A percentile compares a stretch with the other conserved stretches of the same genome.
Conservation (phyloP, 2,888 invertebrate species). For the Amphipyra tragopoginis region DNA sequence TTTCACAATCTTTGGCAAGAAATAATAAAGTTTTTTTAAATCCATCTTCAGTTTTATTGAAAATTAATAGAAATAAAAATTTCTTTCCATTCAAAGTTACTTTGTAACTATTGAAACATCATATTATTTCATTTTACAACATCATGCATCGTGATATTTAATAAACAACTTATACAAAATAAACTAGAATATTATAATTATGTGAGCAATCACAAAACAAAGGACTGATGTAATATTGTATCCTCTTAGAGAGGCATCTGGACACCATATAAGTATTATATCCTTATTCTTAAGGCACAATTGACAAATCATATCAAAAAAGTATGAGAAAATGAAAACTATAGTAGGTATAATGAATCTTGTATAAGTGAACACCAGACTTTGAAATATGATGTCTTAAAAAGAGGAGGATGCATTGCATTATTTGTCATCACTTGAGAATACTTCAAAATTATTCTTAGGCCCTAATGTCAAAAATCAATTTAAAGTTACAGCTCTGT, state of each 20-base stretch:
- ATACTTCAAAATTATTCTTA: conserved; percentile 59
- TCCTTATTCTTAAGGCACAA: conserved; percentile 62
- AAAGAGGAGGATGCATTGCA: conserved; percentile 42
- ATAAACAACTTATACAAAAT: conserved; percentile 37
- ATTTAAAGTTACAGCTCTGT: conserved; percentile 71
- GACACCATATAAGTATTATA: conserved; percentile 36
- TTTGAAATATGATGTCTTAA: conserved; percentile 44
- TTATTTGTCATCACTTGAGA: conserved; percentile 45
- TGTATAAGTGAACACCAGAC: conserved; percentile 36
- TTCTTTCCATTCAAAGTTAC: conserved; percentile 20
- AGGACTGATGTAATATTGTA: conserved; percentile 23
- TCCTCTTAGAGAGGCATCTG: conserved; percentile 36
- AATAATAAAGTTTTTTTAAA: conserved; percentile 24
- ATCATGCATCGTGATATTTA: conserved; percentile 20
- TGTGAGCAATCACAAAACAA: conserved; percentile 26
- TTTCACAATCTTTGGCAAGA: conserved; percentile 57
- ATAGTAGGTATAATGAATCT: conserved; percentile 21
- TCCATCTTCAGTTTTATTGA: conserved; percentile 13
- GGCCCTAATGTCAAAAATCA: conserved; percentile 46
- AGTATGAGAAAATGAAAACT: conserved; percentile 18
- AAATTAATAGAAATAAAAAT: background rate
- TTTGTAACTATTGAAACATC: conserved; percentile 28
- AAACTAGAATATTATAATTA: conserved; percentile 16
- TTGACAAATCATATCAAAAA: conserved; percentile 49
- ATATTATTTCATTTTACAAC: conserved; percentile 18